Evolutionary conservation across 2,113 vertebrate genomes (phyloP).

Genomic region (Cryptomyrus ogoouensis): DNA sequence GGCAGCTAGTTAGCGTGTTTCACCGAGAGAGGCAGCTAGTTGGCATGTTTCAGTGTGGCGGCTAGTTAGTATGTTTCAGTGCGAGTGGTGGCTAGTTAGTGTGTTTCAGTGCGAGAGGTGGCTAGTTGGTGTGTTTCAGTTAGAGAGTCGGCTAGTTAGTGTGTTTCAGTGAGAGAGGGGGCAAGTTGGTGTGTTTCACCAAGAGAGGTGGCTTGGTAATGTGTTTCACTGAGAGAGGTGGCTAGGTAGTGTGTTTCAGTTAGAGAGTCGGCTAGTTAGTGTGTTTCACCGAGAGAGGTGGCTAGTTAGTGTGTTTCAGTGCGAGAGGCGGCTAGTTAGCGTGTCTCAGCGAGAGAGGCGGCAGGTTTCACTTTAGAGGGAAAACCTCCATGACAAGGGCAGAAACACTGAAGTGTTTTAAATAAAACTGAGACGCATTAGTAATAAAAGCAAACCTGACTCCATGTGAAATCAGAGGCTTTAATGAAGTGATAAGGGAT

Average conservation of each 20-base stretch:
- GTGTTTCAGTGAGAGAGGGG: no score
- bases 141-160: no score
- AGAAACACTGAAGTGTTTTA: not conserved
- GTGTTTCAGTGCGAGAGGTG: not conserved
- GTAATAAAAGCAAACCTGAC: no score
- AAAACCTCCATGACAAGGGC: not conserved
- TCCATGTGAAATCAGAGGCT: not conserved
- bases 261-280: rapidly evolving
- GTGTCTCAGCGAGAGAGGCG: not conserved
- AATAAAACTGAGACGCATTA: not conserved
- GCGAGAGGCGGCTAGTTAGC: not conserved
- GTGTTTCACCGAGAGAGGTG: no score
- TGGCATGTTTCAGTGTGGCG: no score
- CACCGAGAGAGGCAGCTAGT: no score
- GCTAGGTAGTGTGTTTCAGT: not conserved
- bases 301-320: not conserved
- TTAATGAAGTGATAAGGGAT: not conserved
- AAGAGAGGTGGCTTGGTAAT: not conserved
- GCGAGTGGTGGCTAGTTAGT: not conserved
- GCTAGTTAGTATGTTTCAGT: not conserved
- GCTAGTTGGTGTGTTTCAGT: no score
- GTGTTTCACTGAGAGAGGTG: no score
- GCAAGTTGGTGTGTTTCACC: no score
- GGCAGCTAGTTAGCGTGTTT: not conserved
- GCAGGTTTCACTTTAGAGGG: not conserved